Evolutionary conservation across 1,140 invertebrate genomes (phyloP), one percentile per base, ranked within the genome.

Genomic region (Formica selysi): DNA sequence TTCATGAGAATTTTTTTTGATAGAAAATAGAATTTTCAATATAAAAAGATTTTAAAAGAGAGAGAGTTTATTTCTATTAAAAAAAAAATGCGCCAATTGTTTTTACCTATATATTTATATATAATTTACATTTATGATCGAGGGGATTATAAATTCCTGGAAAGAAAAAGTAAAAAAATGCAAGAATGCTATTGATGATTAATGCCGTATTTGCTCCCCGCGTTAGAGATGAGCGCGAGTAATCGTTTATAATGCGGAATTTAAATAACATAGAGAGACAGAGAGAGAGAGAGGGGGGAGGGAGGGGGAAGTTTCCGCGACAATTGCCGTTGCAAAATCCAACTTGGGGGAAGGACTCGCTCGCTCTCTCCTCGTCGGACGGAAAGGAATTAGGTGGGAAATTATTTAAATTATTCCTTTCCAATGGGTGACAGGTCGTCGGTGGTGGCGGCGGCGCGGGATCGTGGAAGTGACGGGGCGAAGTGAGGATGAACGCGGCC

Each of bases 361-460:
- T 32, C 38, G 44, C 38, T 64, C 57, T 44, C 76, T 36, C 36
- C 22, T 29, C 74, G 67, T 74, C 32, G 84, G 32, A 29, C 48
- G 22, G 29, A 76, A 26, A 65, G 74, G 86, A 91, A 91, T 91
- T 91, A 89, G 85, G 76, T 81, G 79, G 74, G 65, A 81, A 91
- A 91, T 91, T 89, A 91, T 91, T 91, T 91, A 89, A 91, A 91
- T 91, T 91, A 91, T 91, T 91, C 90, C 86, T 89, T 91, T 91
- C 73, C 90, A 73, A 91, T 91, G 90, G 86, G 80, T 86, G 89
- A 83, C 87, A 87, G 80, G 80, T 90, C 87, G 85, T 74, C 57
- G 88, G 76, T 62, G 36, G 70, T 38, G 38, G 87, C 48, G 44
- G 87, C 41, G 44, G 44, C 51, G 22, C 36, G 48, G 19, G 32